Evolutionary conservation across 2,888 invertebrate species (phyloP), one percentile per base, ranked within the genome.

Genomic region (Anticlea derivata): DNA sequence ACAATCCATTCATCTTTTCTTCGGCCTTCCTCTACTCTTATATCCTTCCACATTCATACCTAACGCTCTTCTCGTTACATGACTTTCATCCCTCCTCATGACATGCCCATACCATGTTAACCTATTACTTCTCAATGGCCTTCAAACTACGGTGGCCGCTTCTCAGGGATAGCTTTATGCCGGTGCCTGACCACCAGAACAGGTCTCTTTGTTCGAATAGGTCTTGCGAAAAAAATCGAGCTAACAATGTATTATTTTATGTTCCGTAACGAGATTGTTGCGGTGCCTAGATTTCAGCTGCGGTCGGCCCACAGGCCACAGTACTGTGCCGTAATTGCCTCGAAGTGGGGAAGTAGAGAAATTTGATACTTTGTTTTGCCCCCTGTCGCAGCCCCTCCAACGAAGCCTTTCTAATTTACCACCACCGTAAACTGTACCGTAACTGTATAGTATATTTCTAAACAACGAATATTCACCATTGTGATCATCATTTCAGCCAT

Each of bases 291-390:
- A 81, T 82, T 78, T 78, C 73, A 79, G 66, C 77, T 83, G 86
- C 77, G 86, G 87, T 84, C 82, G 75, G 74, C 58, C 73, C 70
- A 66, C 76, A 75, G 67, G 76, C 77, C 80, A 63, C 78, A 78
- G 71, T 76, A 75, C 78, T 83, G 80, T 83, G 79, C 78, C 77
- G 84, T 86, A 84, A 87, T 86, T 83, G 80, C 83, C 73, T 84
- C 84, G 84, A 86, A 84, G 81, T 85, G 84, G 85, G 86, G 85
- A 80, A 79, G 78, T 81, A 76, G 78, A 78, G 86, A 82, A 85
- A 87, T 83, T 85, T 73, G 85, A 85, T 84, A 84, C 83, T 83
- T 83, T 80, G 83, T 83, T 83, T 80, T 52, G 70, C 63, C 68
- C 71, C 73, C 65, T 72, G 73, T 75, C 55, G 63, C 63, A 61